Base-by-base conservation (phyloP, 2,888 invertebrate species). In the Caenorhabditis wallacei region DNA sequence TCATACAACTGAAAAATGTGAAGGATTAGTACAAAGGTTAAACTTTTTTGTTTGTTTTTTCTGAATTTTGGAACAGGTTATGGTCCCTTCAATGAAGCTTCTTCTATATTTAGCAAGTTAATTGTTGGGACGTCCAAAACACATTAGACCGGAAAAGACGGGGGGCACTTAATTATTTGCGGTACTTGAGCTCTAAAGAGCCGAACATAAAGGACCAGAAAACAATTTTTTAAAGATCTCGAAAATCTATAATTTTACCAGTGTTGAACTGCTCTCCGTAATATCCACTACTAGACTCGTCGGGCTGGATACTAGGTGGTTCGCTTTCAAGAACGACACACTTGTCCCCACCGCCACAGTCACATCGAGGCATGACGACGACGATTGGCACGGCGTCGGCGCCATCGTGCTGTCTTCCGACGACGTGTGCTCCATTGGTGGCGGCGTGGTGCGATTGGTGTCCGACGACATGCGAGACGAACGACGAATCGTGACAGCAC, bases 1-100 rank as follows among this genome's bases (percentile, higher is more conserved):
- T 92, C 92, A 90, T 92, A 92, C 87, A 92, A 88, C 92, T 92
- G 88, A 85, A 91, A 91, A 59, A 53, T 30, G 35, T 59, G 46
- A 70, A 63, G 53, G 51, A 76, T 69, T 30, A 70, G 78, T 61
- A 43, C 53, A 61, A 63, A 69, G 54, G 46, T 78, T 24, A 30
- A 16, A 35, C 57, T 53, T 43, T 48, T 66, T 71, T 59, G 10
- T 30, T 4, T 16, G 5, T 69, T 43, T 40, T 54, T 40, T 20
- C n/a, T n/a, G n/a, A n/a, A n/a, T n/a, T n/a, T n/a, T n/a, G n/a
- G n/a, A n/a, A n/a, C n/a, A n/a, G n/a, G n/a, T n/a, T n/a, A n/a
- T n/a, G n/a, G n/a, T n/a, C n/a, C n/a, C n/a, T n/a, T n/a, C n/a
- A n/a, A n/a, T n/a, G n/a, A n/a, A n/a, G n/a, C n/a, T n/a, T n/a